These are phyloP conservation scores for Ptychochromis oligacanthus DNA, from an alignment of 2,113 vertebrate genomes.

Conservation along the genomic window DNA sequence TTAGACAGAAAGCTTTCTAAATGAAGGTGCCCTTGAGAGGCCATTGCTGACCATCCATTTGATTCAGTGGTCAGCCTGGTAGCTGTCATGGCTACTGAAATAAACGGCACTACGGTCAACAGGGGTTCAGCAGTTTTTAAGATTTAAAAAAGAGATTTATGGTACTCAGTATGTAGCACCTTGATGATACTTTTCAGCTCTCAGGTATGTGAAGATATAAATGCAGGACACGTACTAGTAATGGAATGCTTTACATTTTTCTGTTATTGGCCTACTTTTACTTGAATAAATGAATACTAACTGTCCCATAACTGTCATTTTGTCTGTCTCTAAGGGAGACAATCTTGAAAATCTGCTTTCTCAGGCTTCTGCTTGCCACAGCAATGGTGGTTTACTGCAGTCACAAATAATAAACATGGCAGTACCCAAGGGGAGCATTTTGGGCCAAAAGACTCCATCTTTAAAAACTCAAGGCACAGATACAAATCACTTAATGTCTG, in stretches of 20 bases:
- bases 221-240: neutral
- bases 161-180: neutral
- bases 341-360: neutral
- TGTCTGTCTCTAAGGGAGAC: neutral
- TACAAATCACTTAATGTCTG: conserved; percentile 57
- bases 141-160: neutral
- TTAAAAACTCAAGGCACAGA: conserved; percentile 43
- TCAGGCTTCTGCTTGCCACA: neutral
- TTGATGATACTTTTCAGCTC: neutral
- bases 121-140: neutral
- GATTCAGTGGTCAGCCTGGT: neutral
- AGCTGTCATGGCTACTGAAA: neutral
- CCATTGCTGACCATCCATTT: neutral
- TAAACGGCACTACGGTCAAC: accelerated
- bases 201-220: neutral
- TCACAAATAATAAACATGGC: conserved; percentile 52
- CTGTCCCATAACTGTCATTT: neutral
- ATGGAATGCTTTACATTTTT: neutral
- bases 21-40: neutral
- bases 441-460: conserved; percentile 20
- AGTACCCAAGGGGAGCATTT: conserved; percentile 1
- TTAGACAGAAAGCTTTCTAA: neutral
- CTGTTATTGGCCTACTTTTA: neutral
- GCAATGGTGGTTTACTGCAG: neutral
- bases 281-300: neutral